Base-by-base conservation (phyloP, 2,888 invertebrate genomes). In the Mongoloraphidia duomilia region DNA sequence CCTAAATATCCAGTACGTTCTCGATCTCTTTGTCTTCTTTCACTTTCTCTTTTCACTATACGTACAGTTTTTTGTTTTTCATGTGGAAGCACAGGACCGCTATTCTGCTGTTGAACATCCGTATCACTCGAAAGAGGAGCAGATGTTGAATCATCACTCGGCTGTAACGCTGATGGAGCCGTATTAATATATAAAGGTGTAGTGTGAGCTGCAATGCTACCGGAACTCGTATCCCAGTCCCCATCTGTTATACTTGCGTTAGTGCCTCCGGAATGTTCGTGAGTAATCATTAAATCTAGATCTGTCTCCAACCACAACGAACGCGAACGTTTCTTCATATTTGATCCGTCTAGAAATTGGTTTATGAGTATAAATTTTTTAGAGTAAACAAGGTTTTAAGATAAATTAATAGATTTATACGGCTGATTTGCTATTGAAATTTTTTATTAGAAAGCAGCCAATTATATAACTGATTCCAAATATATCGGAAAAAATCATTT, bases 61-160 rank as follows among this genome's bases (percentile, higher is more conserved):
- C 93, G 77, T 13, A 94, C 93, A 0, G 93, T 93, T 74, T 92
- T 90, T 64, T 84, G 80, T 58, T 89, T 89, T 61, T 92, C 92
- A 49, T 84, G 80, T 1, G 73, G 63, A 8, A 9, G 12, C 26
- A 26, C 26, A 1, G 26, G 26, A 3, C 26, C 26, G n/a, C 37
- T 17, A 37, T 43, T 43, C 10, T 26, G 26, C 2, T 43, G 42
- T 48, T 42, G 48, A 26, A 33, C 33, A 11, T 48, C 48, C 3
- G 42, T 35, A 33, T 48, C 48, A 46, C 37, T 37, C 3, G 37
- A 36, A 17, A 14, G 8, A 14, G 38, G 36, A 34, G 47, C 41
- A 6, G 47, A 45, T 11, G 45, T 37, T 8, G 45, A 45, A 40
- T 47, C 49, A 9, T 49, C 49, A 14, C 35, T 44, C 26, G 34